phyloP scores from a whole-genome alignment of 2,113 vertebrate species.

The Paratilapia polleni region DNA sequence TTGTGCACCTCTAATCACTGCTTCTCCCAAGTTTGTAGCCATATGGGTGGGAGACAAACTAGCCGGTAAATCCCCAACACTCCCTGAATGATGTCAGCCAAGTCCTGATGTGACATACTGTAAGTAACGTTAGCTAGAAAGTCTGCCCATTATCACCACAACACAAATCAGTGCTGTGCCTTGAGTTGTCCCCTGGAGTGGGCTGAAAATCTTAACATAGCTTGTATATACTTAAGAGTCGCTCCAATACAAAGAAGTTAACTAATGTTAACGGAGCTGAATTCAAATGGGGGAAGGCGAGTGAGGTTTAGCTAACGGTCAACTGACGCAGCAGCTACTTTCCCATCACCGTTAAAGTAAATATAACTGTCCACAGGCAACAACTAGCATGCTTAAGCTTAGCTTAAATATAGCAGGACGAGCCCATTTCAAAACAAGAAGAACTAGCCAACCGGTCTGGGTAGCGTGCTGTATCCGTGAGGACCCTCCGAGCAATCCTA shows the following conservation, averaged over 20 bases:
- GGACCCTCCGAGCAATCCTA: not conserved
- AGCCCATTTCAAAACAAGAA: not conserved
- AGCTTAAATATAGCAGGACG: constrained; percentile 22
- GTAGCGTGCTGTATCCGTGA: not conserved
- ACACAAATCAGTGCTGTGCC: not conserved
- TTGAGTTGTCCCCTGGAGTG: not conserved
- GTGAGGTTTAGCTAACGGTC: constrained; percentile 21
- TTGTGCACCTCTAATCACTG: not conserved
- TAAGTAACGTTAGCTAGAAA: not conserved
- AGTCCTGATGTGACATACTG: constrained; percentile 16
- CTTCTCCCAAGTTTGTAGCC: constrained; percentile 10
- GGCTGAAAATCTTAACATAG: not conserved
- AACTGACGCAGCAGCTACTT: constrained; percentile 5
- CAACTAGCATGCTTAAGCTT: not conserved
- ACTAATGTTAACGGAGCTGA: not conserved
- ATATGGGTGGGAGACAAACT: constrained; percentile 11
- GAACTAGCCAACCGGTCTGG: not conserved
- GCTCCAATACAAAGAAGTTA: not conserved
- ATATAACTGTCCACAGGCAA: not conserved
- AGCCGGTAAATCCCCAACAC: constrained; percentile 1
- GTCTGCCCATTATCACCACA: not conserved
- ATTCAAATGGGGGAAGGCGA: not conserved
- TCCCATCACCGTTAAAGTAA: not conserved
- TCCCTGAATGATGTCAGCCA: constrained; percentile 6
- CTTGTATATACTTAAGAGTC: not conserved